These are phyloP conservation scores for Sussaba pulchella DNA, from an alignment of 2,888 invertebrate species.

Conservation along the genomic window DNA sequence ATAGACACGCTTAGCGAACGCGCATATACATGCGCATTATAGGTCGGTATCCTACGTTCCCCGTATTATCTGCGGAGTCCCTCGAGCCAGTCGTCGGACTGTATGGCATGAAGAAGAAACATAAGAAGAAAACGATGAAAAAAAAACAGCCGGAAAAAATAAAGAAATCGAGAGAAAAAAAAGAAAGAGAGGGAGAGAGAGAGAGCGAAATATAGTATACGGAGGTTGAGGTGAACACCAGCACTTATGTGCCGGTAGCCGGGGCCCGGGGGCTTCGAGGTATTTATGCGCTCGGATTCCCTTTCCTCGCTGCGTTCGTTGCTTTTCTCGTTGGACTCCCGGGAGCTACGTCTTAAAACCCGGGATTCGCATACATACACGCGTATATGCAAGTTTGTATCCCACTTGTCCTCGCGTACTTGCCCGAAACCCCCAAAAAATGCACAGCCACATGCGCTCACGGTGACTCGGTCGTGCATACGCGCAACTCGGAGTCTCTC, in stretches of 20 bases:
- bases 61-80: conserved; percentile 54
- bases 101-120: conserved; percentile 23
- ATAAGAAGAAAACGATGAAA: not conserved
- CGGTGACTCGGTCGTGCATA: not conserved
- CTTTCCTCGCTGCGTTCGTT: conserved; percentile 60
- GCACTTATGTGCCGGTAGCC: conserved; percentile 67
- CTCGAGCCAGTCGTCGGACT: conserved; percentile 39
- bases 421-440: conserved; percentile 48
- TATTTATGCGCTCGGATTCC: conserved; percentile 66
- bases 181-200: conserved; percentile 17
- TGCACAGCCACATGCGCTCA: not conserved
- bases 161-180: not conserved
- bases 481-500: not conserved
- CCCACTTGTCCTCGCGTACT: conserved; percentile 37
- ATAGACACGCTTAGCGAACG: conserved; percentile 49
- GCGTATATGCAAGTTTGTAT: no score
- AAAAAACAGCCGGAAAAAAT: no score
- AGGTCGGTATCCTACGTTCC: conserved; percentile 51
- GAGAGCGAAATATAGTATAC: conserved; percentile 36
- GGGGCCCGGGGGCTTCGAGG: conserved; percentile 61
- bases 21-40: conserved; percentile 59
- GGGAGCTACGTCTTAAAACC: conserved; percentile 40
- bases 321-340: conserved; percentile 50
- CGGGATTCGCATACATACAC: conserved; percentile 23
- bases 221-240: conserved; percentile 53